A percentile compares a stretch with the other conserved stretches of the same genome.
Conservation (phyloP, 1,140 invertebrate species). For the Drosophila orosa region DNA sequence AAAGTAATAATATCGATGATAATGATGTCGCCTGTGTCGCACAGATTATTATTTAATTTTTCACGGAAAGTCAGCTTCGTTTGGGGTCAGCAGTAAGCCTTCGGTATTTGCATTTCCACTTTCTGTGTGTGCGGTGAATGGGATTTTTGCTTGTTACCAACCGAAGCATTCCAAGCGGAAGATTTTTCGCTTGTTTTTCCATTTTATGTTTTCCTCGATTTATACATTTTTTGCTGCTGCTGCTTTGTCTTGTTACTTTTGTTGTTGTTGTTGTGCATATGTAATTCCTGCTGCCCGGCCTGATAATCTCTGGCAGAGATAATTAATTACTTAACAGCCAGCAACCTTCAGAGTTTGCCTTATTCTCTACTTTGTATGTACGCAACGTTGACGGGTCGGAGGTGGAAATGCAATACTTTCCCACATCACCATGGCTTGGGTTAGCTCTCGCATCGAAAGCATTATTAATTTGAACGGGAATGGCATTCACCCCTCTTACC, state of each 20-base stretch:
- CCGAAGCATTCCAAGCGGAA: slow-evolving; percentile 32
- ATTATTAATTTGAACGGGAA: slow-evolving; percentile 33
- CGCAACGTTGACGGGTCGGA: slow-evolving; percentile 21
- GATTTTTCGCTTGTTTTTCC: slow-evolving; percentile 27
- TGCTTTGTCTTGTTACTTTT: slow-evolving; percentile 9
- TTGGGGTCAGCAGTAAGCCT: slow-evolving; percentile 21
- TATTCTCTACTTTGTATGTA: slow-evolving; percentile 37
- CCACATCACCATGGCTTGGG: too few species aligned
- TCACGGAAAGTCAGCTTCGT: slow-evolving; percentile 17
- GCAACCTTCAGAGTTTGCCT: background rate
- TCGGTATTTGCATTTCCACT: slow-evolving; percentile 33
- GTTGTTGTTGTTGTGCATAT: slow-evolving; percentile 24
- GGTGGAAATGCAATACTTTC: slow-evolving; percentile 17
- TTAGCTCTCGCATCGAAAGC: background rate
- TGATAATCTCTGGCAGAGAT: slow-evolving; percentile 55
- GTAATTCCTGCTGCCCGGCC: slow-evolving; percentile 47
- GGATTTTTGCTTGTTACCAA: slow-evolving; percentile 17
- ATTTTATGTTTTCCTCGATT: background rate
- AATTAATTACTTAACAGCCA: slow-evolving; percentile 66
- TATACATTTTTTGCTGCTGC: slow-evolving; percentile 11
- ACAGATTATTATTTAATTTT: slow-evolving; percentile 43
- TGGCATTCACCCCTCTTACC: background rate
- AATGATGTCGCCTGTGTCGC: slow-evolving; percentile 28
- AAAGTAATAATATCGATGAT: slow-evolving; percentile 48
- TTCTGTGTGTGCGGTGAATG: slow-evolving; percentile 10